Evolutionary conservation across 2,888 invertebrate species (phyloP).

Genomic region (Epinotia nisella): DNA sequence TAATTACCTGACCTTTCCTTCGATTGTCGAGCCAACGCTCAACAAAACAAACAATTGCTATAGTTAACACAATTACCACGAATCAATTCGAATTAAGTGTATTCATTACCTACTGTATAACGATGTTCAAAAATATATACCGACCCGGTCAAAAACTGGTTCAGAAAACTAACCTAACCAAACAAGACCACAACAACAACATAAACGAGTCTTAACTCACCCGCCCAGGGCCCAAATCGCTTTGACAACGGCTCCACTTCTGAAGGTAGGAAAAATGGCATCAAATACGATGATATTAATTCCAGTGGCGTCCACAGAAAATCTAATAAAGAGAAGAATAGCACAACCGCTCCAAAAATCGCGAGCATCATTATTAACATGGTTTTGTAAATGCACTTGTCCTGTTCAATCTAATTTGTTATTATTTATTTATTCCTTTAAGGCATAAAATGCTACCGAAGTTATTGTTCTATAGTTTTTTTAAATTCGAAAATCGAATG

Average conservation of each 20-base stretch:
- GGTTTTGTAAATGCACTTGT: constrained; percentile 18
- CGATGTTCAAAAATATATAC: constrained; percentile 5
- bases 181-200: constrained; percentile 44
- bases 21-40: constrained; percentile 5
- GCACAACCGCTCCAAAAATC: constrained; percentile 79
- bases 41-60: not conserved
- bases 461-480: constrained; percentile 1
- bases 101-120: not conserved
- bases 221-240: constrained; percentile 94
- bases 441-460: constrained; percentile 22
- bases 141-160: constrained; percentile 12
- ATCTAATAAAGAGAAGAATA: constrained; percentile 82
- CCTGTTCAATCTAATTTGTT: constrained; percentile 51
- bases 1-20: constrained; percentile 21
- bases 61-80: not conserved
- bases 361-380: constrained; percentile 53
- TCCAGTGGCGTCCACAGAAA: constrained; percentile 86
- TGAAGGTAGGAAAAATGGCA: constrained; percentile 87
- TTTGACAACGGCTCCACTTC: constrained; percentile 85
- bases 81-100: not conserved
- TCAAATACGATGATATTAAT: constrained; percentile 85
- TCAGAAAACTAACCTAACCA: constrained; percentile 29
- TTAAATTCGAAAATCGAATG: constrained; percentile 34
- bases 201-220: constrained; percentile 80
- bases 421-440: too few relatives aligned